Evolutionary conservation across 2,888 invertebrate genomes (phyloP), one percentile per base, ranked within the genome.

Genomic region (Ischnus inquisitorius): DNA sequence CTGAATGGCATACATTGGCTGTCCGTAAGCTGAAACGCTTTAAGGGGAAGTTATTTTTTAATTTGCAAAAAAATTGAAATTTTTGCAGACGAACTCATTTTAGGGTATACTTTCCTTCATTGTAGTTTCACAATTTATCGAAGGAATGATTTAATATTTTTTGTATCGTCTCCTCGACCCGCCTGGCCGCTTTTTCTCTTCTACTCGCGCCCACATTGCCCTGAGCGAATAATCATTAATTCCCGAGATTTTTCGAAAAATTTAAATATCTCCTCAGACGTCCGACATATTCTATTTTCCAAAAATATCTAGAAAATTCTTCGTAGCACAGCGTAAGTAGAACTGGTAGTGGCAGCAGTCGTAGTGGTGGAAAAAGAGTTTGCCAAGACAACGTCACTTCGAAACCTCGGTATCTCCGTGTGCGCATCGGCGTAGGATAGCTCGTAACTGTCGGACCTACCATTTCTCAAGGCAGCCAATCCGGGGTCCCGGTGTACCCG

Each of bases 361-460:
- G 19, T 34, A 46, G 48, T 14, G 48, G 48, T 46, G n/a, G 28
- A 14, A 64, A 48, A 74, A 62, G 48, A 68, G 34, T 62, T 68
- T 51, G 43, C 48, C 46, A 14, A 60, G 60, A 62, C 64, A 67
- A 48, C 60, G 78, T 64, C 77, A 75, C 69, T 75, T 78, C 79
- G 74, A 75, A 84, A 78, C 78, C 78, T 78, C 75, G 75, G 81
- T 39, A 69, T 84, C 67, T 74, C 28, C 71, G 48, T 67, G 67
- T 68, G 75, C 54, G 43, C 54, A 54, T 71, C 64, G 54, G 41
- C 64, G 41, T 39, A 34, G 65, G 77, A 25, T 78, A 43, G 48
- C 78, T 79, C 82, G 82, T 84, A 82, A 82, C 72, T 84, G 82
- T 84, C 82, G 54, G 57, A 67, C 19, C 69, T 41, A 79, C 71